Evolutionary conservation across 1,140 invertebrate genomes (phyloP).

Genomic region (Globodera rostochiensis): DNA sequence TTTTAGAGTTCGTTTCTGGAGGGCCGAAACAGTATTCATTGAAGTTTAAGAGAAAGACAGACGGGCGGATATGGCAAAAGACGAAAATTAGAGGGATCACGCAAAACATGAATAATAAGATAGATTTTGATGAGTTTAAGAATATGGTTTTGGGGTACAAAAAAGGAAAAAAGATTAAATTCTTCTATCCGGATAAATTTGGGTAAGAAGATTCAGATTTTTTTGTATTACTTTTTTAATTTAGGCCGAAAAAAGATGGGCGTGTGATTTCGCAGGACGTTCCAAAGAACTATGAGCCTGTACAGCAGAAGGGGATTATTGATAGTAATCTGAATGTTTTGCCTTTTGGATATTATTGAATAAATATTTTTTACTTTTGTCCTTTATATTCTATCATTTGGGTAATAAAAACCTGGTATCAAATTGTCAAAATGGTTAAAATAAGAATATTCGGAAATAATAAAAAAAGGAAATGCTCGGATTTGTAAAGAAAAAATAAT

Average conservation of each 20-base stretch:
- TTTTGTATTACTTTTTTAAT: too few relatives aligned
- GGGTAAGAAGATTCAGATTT: too few relatives aligned
- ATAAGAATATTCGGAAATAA: too few relatives aligned
- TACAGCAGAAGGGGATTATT: neutral
- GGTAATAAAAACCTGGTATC: too few relatives aligned
- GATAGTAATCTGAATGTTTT: neutral
- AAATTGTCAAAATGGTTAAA: too few relatives aligned
- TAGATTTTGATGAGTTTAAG: neutral
- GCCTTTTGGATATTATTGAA: neutral
- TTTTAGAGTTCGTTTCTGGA: neutral
- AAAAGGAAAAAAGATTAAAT: neutral
- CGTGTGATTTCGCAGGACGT: neutral
- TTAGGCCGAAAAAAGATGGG: neutral
- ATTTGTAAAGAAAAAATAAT: too few relatives aligned
- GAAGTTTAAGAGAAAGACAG: neutral
- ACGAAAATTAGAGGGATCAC: neutral
- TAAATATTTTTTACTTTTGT: neutral
- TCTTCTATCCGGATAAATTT: neutral
- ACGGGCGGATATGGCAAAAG: neutral
- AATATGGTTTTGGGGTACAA: neutral
- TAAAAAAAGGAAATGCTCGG: too few relatives aligned
- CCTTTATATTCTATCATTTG: too few relatives aligned
- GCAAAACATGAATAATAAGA: neutral
- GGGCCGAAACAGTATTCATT: neutral
- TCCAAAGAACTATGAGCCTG: neutral